Conservation (phyloP, 2,113 vertebrate genomes). For the Heteronetta atricapilla region DNA sequence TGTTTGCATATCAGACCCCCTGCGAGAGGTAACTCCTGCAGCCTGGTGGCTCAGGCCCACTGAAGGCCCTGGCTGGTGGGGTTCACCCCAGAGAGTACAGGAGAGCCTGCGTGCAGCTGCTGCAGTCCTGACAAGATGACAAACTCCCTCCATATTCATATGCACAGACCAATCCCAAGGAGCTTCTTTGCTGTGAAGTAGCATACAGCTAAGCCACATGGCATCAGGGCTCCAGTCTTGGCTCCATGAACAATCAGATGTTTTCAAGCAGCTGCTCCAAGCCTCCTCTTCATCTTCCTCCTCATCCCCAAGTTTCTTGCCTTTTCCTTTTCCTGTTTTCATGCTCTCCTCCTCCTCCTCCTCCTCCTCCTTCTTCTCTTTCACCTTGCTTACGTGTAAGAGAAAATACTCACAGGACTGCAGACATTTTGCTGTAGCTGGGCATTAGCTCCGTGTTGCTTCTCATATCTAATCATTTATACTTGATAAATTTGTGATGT, state of each 20-base stretch:
- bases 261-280: background rate
- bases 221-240: background rate
- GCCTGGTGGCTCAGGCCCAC: no score
- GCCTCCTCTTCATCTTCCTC: no score
- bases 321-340: background rate
- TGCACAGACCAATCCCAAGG: background rate
- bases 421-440: background rate
- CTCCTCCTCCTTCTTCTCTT: background rate
- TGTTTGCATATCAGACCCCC: background rate
- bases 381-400: background rate
- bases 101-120: background rate
- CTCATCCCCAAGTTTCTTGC: background rate
- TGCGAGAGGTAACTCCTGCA: background rate
- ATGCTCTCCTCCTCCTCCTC: background rate
- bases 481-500: background rate
- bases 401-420: background rate
- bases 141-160: background rate
- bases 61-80: background rate
- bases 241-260: background rate
- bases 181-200: background rate
- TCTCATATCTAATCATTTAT: background rate
- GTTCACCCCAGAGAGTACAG: background rate
- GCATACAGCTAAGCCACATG: background rate
- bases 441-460: background rate
- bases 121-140: background rate